Percentiles rank a stretch among this genome's conserved stretches.
phyloP scores from a whole-genome alignment of 37 sponge, comb jelly and placozoan genomes.

The Oopsacas minuta region DNA sequence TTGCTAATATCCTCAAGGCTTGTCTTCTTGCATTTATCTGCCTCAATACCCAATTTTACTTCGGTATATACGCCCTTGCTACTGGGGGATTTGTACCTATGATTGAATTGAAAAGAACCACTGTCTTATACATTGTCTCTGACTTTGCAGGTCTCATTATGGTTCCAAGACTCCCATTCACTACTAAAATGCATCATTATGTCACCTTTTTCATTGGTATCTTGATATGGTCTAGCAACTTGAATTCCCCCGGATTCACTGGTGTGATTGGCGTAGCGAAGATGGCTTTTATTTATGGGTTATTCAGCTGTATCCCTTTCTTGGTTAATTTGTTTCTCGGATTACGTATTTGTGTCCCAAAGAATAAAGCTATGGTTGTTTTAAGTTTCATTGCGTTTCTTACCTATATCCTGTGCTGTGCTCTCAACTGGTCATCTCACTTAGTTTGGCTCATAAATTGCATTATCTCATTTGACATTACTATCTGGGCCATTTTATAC shows the following conservation, averaged over 20 bases:
- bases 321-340: slow-evolving; percentile 64
- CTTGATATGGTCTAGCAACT: slow-evolving; percentile 29
- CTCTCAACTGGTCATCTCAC: slow-evolving; percentile 54
- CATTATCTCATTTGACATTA: background rate
- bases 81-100: slow-evolving; percentile 22
- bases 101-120: slow-evolving; percentile 38
- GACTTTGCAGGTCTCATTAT: slow-evolving; percentile 57
- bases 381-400: slow-evolving; percentile 30
- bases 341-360: slow-evolving; percentile 54
- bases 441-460: slow-evolving; percentile 33
- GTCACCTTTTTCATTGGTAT: slow-evolving; percentile 26
- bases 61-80: background rate
- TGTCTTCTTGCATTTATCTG: slow-evolving; percentile 32
- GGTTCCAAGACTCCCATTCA: slow-evolving; percentile 65
- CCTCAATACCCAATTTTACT: slow-evolving; percentile 37
- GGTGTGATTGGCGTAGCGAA: slow-evolving; percentile 49
- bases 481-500: background rate
- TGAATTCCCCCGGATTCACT: slow-evolving; percentile 31
- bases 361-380: slow-evolving; percentile 22
- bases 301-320: slow-evolving; percentile 44
- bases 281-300: slow-evolving; percentile 55
- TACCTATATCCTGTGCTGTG: slow-evolving; percentile 49
- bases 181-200: slow-evolving; percentile 56
- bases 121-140: slow-evolving; percentile 43
- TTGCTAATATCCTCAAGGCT: slow-evolving; percentile 59